These are phyloP conservation scores for Merops nubicus DNA, from an alignment of 2,113 vertebrate species.

Conservation along the genomic window DNA sequence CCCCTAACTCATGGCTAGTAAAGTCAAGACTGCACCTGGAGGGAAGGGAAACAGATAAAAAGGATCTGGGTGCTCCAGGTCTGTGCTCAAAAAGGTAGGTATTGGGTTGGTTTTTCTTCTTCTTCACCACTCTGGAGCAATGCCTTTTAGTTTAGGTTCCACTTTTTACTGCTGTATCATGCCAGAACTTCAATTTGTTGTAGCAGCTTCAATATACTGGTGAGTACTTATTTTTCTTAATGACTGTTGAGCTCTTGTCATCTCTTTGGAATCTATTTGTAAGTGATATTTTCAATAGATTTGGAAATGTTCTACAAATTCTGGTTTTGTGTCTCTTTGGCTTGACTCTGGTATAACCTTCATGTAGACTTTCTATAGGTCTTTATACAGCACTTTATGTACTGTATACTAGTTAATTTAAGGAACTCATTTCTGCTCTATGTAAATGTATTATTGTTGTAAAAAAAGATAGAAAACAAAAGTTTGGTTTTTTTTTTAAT, in stretches of 20 bases:
- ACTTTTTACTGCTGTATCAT: not conserved
- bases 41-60: not conserved
- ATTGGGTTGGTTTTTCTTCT: not conserved
- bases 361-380: not conserved
- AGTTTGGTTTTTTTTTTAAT: not conserved
- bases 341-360: not conserved
- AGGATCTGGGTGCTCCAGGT: not conserved
- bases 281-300: not conserved
- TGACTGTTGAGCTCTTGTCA: accelerated
- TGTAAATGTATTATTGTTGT: not conserved
- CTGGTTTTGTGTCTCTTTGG: not conserved
- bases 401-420: not conserved
- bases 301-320: not conserved
- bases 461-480: not conserved
- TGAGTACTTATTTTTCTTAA: not conserved
- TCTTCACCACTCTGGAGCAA: accelerated
- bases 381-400: not conserved
- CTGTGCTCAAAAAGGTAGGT: not conserved
- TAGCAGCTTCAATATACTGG: not conserved
- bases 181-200: not conserved
- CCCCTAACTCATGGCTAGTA: not conserved
- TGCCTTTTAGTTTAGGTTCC: not conserved
- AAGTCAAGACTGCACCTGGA: not conserved
- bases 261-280: not conserved
- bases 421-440: not conserved